Conservation (phyloP, 2,888 invertebrate genomes). For the Lasioglossum villosulum region DNA sequence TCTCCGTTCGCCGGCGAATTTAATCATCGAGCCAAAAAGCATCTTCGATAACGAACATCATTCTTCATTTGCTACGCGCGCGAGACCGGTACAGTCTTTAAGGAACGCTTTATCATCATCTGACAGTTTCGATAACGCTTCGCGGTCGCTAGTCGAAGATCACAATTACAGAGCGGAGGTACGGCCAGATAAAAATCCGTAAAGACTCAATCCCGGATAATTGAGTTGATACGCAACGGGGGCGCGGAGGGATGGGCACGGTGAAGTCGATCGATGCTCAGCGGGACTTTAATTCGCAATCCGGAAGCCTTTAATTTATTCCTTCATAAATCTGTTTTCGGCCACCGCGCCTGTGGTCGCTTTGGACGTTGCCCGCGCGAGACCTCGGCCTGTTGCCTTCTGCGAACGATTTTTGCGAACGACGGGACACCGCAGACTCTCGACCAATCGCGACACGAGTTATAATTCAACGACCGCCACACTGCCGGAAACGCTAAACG, state of each 20-base stretch:
- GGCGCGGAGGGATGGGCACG: neutral
- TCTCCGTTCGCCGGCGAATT: neutral
- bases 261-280: constrained; percentile 63
- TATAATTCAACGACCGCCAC: constrained; percentile 55
- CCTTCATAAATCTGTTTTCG: constrained; percentile 70
- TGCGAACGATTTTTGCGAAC: neutral
- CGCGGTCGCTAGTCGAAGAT: neutral
- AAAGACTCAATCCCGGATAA: constrained; percentile 34
- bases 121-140: neutral
- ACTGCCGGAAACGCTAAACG: constrained; percentile 60
- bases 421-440: constrained; percentile 4
- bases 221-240: constrained; percentile 30
- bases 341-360: neutral
- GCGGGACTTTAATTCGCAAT: constrained; percentile 63
- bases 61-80: neutral
- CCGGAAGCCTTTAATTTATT: constrained; percentile 73
- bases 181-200: neutral
- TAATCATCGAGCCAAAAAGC: neutral
- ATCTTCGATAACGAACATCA: neutral
- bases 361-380: neutral
- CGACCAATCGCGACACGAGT: constrained; percentile 35
- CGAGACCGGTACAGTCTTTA: neutral
- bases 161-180: neutral
- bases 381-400: neutral
- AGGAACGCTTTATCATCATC: constrained; percentile 9